Base-by-base conservation (phyloP, 2,888 invertebrate species). In the Eurytoma californica region DNA sequence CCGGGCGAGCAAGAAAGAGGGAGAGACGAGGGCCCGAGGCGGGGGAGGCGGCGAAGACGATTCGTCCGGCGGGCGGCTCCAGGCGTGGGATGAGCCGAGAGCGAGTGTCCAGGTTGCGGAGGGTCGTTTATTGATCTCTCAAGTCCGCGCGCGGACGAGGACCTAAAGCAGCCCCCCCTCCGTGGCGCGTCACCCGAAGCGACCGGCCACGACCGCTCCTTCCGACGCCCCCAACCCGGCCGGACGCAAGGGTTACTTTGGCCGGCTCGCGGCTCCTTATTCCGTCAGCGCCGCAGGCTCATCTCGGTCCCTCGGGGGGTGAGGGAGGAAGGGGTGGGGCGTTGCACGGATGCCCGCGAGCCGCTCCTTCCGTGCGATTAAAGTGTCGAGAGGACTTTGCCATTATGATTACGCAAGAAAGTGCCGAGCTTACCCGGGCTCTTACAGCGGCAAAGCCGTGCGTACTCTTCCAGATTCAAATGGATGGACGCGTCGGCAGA, bases 121-220 rank as follows among this genome's bases (percentile, higher is more conserved):
- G 90, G 90, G 89, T 90, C 90, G 90, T 90, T 90, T 90, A 90
- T 90, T 90, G 90, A 90, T 90, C 90, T 90, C 89, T 89, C 90
- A 90, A 90, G 90, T 90, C 89, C 87, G 86, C 87, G 74, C 69
- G 63, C 88, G 86, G 86, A 49, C 86, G 86, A 86, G 86, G 60
- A 73, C 77, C 85, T 84, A 81, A 5, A 61, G 24, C 61, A 28
- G 61, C 30, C 47, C 39, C 30, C 63, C 39, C 85, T 82, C 86
- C 85, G 24, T 24, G 30, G 67, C 75, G 67, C 75, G 81, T 80
- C 80, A 80, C 82, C 79, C 80, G 83, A 84, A 82, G 86, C 89
- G 87, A 88, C 90, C 88, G 88, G 87, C 89, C 89, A 85, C 89
- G 87, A 87, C 88, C 87, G 86, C 87, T 88, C 13, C 84, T 73